Evolutionary conservation across 2,888 invertebrate species (phyloP), one percentile per base, ranked within the genome.

Genomic region (Aricia artaxerxes): DNA sequence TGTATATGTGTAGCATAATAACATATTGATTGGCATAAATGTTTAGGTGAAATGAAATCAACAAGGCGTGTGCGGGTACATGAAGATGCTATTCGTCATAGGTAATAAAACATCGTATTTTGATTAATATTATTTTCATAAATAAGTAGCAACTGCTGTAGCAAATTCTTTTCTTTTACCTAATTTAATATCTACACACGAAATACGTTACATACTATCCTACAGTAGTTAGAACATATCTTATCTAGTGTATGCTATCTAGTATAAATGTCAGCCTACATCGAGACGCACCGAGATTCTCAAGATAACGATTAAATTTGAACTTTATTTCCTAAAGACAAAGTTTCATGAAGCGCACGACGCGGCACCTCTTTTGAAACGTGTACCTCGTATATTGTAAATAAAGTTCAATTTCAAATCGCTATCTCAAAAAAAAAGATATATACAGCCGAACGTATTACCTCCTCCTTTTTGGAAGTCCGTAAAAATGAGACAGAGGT

Each of bases 21-120:
- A 81, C 82, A 80, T 78, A 83, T 83, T 86, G 84, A 87, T 93
- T 93, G 92, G 91, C 92, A 91, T 92, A 89, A 90, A 94, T 94
- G 92, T 93, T 93, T 89, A 94, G 94, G 94, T 94, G 92, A 93
- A 93, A 94, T 94, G 94, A 93, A 94, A 93, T 90, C 94, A 87
- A 88, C 93, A 90, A 92, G 94, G 94, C 94, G 94, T 88, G 94
- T 94, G 88, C 94, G 94, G 87, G 94, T 94, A 89, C 94, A 93
- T 89, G 94, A 94, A 92, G 94, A 94, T 91, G 94, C 93, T 89
- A 93, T 94, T 88, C 93, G 92, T 88, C 93, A 94, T 94, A 94
- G 94, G 94, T 94, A 94, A 94, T 91, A 80, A 78, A 81, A 89
- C 88, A 89, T 87, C 88, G 86, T 83, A 85, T 85, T 85, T 87